Evolutionary conservation across 1,140 invertebrate genomes (phyloP).

Genomic region (Neelides sp.): DNA sequence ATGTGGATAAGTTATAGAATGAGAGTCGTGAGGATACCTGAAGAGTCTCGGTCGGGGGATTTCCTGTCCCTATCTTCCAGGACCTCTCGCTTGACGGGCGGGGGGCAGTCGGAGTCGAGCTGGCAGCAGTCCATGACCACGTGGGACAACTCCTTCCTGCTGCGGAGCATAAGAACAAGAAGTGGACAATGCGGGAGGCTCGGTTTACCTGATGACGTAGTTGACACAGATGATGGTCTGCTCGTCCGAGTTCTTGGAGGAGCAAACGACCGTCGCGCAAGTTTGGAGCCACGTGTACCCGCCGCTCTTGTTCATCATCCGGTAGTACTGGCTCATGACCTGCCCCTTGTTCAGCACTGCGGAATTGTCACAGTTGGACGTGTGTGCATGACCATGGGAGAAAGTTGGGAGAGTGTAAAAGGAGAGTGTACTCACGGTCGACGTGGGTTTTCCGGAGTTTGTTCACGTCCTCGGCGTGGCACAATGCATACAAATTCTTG

Average conservation of each 20-base stretch:
- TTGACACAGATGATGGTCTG: conserved; percentile 93
- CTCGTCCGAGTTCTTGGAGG: conserved; percentile 85
- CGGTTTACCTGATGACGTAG: conserved; percentile 75
- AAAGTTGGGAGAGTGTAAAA: neutral
- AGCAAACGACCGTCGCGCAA: conserved; percentile 90
- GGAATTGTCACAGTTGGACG: conserved; percentile 37
- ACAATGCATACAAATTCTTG: conserved; percentile 82
- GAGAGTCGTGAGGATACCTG: too few relatives aligned
- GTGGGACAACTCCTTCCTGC: conserved; percentile 77
- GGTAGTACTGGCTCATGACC: conserved; percentile 87
- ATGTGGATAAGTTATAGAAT: too few relatives aligned
- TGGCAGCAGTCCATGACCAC: conserved; percentile 86
- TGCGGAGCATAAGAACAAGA: too few relatives aligned
- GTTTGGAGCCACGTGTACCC: conserved; percentile 94
- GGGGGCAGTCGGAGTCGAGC: conserved; percentile 47
- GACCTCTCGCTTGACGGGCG: conserved; percentile 64
- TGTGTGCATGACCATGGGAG: neutral
- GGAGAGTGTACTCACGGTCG: conserved; percentile 65
- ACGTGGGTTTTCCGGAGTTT: conserved; percentile 82
- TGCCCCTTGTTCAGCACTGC: conserved; percentile 92
- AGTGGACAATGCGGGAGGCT: conserved; percentile 12
- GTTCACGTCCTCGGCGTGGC: conserved; percentile 87
- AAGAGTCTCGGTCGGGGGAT: conserved; percentile 67
- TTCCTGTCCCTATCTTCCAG: conserved; percentile 63
- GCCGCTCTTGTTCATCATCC: conserved; percentile 87